These are phyloP conservation scores for Strigamia crassipes DNA, from an alignment of 2,888 invertebrate species.

Conservation along the genomic window DNA sequence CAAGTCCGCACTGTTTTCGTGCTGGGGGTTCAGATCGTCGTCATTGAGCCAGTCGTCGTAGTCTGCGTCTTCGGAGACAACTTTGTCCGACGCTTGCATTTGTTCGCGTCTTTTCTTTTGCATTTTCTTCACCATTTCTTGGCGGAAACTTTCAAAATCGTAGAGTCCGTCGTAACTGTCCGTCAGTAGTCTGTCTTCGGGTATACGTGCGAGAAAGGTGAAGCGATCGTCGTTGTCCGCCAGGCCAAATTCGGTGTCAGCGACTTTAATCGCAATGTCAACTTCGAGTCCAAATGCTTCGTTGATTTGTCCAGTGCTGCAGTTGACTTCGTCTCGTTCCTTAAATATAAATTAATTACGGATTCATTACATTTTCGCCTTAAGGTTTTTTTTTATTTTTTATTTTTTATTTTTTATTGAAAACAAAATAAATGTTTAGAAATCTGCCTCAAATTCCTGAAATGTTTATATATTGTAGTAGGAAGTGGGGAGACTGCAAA, in stretches of 20 bases:
- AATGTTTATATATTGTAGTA: too few species aligned
- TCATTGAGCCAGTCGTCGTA: constrained; percentile 1
- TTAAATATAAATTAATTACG: neutral
- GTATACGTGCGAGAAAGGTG: constrained; percentile 45
- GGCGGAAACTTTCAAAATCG: constrained; percentile 46
- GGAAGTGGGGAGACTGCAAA: too few species aligned
- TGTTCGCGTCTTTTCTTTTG: constrained; percentile 45
- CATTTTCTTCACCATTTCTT: constrained; percentile 47
- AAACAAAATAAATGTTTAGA: too few species aligned
- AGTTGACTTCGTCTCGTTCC: neutral
- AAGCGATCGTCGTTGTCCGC: constrained; percentile 43
- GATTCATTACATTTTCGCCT: too few species aligned
- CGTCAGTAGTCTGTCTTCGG: constrained; percentile 36
- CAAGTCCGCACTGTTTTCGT: neutral
- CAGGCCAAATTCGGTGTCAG: neutral
- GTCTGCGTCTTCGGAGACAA: neutral
- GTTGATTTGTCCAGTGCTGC: neutral
- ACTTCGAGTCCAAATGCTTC: neutral
- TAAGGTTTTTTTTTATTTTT: too few species aligned
- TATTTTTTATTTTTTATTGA: too few species aligned
- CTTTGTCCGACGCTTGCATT: neutral
- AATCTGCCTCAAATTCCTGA: too few species aligned
- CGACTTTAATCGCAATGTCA: neutral
- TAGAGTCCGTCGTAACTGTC: constrained; percentile 45
- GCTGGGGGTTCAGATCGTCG: neutral